phyloP scores from a whole-genome alignment of 2,888 invertebrate genomes.

The Hypsopygia costalis region DNA sequence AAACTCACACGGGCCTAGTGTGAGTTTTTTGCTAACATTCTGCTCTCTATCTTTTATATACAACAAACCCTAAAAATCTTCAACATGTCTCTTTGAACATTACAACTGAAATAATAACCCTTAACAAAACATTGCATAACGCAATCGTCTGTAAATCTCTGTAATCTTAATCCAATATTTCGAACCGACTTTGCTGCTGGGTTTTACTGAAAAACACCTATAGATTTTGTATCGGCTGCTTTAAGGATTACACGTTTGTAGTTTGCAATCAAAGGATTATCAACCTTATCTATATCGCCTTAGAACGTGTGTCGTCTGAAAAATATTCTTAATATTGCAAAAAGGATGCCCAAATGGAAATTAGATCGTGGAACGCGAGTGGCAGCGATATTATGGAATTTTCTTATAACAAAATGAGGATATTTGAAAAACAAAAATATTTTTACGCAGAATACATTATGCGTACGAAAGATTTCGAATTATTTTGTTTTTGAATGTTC shows the following conservation, averaged over 20 bases:
- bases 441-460: not conserved
- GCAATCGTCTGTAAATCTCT: conserved; percentile 59
- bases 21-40: no score
- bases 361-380: conserved; percentile 47
- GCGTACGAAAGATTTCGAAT: not conserved
- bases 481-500: no score
- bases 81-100: no score
- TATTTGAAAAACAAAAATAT: conserved; percentile 7
- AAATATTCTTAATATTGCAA: conserved; percentile 30
- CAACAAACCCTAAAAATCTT: no score
- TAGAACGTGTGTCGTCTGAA: conserved; percentile 20
- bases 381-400: conserved; percentile 59
- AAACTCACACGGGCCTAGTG: no score
- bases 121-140: conserved; percentile 41
- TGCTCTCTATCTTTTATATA: no score
- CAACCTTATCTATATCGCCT: conserved; percentile 12
- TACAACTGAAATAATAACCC: conserved; percentile 22
- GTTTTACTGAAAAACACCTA: conserved; percentile 43
- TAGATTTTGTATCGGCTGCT: conserved; percentile 48
- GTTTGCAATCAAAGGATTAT: conserved; percentile 17
- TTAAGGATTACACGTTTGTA: conserved; percentile 27
- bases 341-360: conserved; percentile 59
- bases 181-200: conserved; percentile 47
- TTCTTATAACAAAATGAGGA: conserved; percentile 31
- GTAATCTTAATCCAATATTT: conserved; percentile 61